Evolutionary conservation across 2,113 vertebrate species (phyloP), one percentile per base, ranked within the genome.

Genomic region (Hucho hucho): DNA sequence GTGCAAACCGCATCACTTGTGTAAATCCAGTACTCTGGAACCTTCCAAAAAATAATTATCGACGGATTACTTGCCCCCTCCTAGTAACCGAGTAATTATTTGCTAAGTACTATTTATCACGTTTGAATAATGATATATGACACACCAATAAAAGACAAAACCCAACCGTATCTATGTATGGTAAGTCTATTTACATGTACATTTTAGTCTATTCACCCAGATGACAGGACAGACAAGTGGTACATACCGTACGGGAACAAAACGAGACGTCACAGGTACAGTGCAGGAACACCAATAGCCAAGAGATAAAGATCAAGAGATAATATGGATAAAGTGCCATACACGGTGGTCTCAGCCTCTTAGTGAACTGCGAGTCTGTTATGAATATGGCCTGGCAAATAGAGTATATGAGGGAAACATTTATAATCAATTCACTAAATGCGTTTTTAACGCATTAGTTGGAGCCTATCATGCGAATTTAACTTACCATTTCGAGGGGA

Each of bases 211-310:
- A 64, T 26, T 14, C n/a, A 12, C 11, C 11, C 25, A 12, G 61
- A 26, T 59, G 32, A 20, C 18, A 24, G 64, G 12, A 71, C 5
- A n/a, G 32, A 18, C 46, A 72, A 75, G 49, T 6, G 37, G 37
- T 28, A 61, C 46, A 66, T 46, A 4, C n/a, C 26, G 76, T 70
- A 13, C 58, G 32, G 63, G 71, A 77, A 81, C 68, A 74, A 66
- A 56, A 70, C 4, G 58, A 69, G 59, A 72, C 69, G 5, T 49
- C 12, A 18, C 56, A 3, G 56, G 32, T 24, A 65, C 24, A 14
- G 32, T 25, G 14, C 12, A 18, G 37, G 29, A 69, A 47, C 26
- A 83, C 63, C 9, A 68, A 46, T 43, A 28, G 64, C 28, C 22
- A 2, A 6, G 28, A 67, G 63, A 81, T 65, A 65, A 18, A 2